Conservation (phyloP, 2,113 vertebrate genomes). For the Thamnophis sirtalis region DNA sequence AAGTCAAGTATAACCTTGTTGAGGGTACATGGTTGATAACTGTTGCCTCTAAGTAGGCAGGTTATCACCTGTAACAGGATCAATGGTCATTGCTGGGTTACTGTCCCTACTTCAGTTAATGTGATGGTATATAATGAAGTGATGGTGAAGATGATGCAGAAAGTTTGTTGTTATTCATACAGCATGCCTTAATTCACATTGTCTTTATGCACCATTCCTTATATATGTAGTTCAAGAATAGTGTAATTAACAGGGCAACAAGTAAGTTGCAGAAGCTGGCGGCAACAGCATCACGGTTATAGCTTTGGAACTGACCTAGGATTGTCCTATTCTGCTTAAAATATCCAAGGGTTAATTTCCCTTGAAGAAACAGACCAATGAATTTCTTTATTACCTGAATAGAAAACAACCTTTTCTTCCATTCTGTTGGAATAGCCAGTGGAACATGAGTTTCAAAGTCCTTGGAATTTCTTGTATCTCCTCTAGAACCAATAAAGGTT, state of each 20-base stretch:
- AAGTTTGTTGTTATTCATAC: not conserved
- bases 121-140: not conserved
- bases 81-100: not conserved
- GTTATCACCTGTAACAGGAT: not conserved
- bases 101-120: not conserved
- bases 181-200: not conserved
- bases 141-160: not conserved
- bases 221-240: not conserved
- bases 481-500: not conserved
- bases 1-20: not conserved
- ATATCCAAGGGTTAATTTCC: not conserved
- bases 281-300: not conserved
- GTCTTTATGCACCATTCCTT: not conserved
- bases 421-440: not conserved
- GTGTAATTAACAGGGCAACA: not conserved
- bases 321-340: not conserved
- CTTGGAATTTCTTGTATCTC: not conserved
- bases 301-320: not conserved
- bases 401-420: not conserved
- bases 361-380: not conserved
- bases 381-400: not conserved
- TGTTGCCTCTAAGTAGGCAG: not conserved
- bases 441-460: not conserved
- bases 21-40: not conserved
- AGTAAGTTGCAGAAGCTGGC: not conserved